phyloP scores from a whole-genome alignment of 2,797 vertebrate species.

The Mallotus villosus region DNA sequence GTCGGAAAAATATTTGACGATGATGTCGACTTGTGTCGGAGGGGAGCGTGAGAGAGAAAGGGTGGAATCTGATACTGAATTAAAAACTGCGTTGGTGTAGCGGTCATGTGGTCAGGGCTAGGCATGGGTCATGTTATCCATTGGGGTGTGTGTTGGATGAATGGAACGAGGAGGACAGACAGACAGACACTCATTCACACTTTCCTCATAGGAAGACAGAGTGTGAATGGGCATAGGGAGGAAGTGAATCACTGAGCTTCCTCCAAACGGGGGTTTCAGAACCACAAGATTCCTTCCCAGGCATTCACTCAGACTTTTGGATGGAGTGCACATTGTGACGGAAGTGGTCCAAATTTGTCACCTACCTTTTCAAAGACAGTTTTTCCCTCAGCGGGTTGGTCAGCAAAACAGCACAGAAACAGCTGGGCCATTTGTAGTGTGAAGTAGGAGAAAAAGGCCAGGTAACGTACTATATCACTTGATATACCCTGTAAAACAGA shows the following conservation, averaged over 20 bases:
- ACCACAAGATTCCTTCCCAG: slow-evolving; percentile 55
- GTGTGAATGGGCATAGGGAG: slow-evolving; percentile 46
- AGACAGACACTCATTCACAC: slow-evolving; percentile 48
- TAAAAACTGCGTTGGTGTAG: slow-evolving; percentile 31
- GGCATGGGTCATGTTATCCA: slow-evolving; percentile 29
- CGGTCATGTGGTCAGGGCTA: slow-evolving; percentile 17
- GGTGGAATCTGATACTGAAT: slow-evolving; percentile 6
- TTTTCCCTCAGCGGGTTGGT: slow-evolving; percentile 81
- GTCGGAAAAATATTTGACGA: slow-evolving; percentile 5
- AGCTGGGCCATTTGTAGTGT: slow-evolving; percentile 82
- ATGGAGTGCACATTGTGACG: slow-evolving; percentile 30
- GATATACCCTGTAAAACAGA: slow-evolving; percentile 75
- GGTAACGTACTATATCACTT: slow-evolving; percentile 76
- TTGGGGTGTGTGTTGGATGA: slow-evolving; percentile 28
- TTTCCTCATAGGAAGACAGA: slow-evolving; percentile 51
- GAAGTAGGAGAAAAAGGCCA: slow-evolving; percentile 83
- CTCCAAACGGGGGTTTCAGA: slow-evolving; percentile 65
- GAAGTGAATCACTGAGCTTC: slow-evolving; percentile 63
- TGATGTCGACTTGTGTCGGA: slow-evolving; percentile 28
- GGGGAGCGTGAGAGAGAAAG: slow-evolving; percentile 18
- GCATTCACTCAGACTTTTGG: slow-evolving; percentile 30
- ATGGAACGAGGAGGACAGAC: slow-evolving; percentile 38
- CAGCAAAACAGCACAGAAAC: slow-evolving; percentile 85
- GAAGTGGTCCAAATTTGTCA: slow-evolving; percentile 54
- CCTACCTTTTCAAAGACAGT: slow-evolving; percentile 73